Conservation (phyloP, 2,113 vertebrate genomes). For the Caranx melampygus region DNA sequence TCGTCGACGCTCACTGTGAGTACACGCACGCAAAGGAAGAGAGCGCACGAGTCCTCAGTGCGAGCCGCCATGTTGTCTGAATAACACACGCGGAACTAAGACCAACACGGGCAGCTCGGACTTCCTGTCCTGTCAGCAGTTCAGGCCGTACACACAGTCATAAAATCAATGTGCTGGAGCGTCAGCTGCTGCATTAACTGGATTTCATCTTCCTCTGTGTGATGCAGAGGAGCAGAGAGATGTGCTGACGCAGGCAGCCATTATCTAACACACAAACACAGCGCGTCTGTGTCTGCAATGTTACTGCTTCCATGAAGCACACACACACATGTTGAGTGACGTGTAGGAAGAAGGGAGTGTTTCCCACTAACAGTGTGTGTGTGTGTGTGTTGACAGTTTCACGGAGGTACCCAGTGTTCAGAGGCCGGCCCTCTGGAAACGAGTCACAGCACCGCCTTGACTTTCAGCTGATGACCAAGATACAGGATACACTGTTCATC, state of each 20-base stretch:
- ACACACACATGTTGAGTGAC: conserved; percentile 78
- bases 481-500: conserved; percentile 99
- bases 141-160: conserved; percentile 24
- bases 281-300: conserved; percentile 1
- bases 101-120: not conserved
- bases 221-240: conserved; percentile 59
- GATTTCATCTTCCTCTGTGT: conserved; percentile 60
- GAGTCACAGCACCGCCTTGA: conserved; percentile 98
- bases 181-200: conserved; percentile 49
- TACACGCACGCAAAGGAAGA: conserved; percentile 46
- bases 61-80: not conserved
- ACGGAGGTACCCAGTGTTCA: conserved; percentile 97
- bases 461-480: conserved; percentile 99
- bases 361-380: conserved; percentile 6
- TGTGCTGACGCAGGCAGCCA: conserved; percentile 60
- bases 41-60: not conserved
- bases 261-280: conserved; percentile 35
- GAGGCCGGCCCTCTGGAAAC: conserved; percentile 97
- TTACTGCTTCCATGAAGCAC: conserved; percentile 72
- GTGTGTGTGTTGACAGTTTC: conserved; percentile 85
- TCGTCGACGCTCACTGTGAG: conserved; percentile 96
- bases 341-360: conserved; percentile 75
- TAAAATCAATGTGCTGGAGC: conserved; percentile 56
- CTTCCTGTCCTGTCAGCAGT: conserved; percentile 38
- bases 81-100: not conserved